Evolutionary conservation across 2,113 vertebrate genomes (phyloP).

Genomic region (Terrapene triunguis): DNA sequence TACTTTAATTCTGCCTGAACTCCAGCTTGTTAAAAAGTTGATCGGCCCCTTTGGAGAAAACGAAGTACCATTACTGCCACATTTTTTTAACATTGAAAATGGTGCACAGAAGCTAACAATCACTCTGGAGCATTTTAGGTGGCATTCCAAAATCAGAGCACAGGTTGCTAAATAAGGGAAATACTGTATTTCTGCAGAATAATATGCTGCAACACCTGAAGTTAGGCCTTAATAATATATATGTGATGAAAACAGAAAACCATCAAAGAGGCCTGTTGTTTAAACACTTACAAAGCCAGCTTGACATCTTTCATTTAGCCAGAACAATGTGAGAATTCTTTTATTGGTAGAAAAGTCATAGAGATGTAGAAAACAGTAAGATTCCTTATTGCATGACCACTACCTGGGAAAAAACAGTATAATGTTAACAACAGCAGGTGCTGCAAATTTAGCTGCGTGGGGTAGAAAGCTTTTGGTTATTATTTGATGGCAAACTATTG

Average conservation of each 20-base stretch:
- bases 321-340: slow-evolving; percentile 39
- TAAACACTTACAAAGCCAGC: slow-evolving; percentile 17
- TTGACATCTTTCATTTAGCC: slow-evolving; percentile 40
- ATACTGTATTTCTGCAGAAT: background rate
- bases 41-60: background rate
- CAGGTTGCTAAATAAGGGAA: background rate
- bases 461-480: slow-evolving; percentile 41
- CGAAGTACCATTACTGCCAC: rapidly evolving
- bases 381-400: slow-evolving; percentile 4
- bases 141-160: background rate
- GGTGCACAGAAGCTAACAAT: background rate
- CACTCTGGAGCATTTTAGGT: background rate
- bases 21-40: background rate
- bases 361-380: slow-evolving; percentile 49
- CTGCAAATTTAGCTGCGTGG: slow-evolving; percentile 25
- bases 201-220: background rate
- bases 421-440: slow-evolving; percentile 36
- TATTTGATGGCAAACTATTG: slow-evolving; percentile 51
- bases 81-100: background rate
- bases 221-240: background rate
- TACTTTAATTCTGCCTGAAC: background rate
- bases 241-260: slow-evolving; percentile 33
- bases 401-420: slow-evolving; percentile 30
- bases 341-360: slow-evolving; percentile 31
- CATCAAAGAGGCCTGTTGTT: background rate